Evolutionary conservation across 2,888 invertebrate genomes (phyloP).

Genomic region (Drosophila stalkeri): DNA sequence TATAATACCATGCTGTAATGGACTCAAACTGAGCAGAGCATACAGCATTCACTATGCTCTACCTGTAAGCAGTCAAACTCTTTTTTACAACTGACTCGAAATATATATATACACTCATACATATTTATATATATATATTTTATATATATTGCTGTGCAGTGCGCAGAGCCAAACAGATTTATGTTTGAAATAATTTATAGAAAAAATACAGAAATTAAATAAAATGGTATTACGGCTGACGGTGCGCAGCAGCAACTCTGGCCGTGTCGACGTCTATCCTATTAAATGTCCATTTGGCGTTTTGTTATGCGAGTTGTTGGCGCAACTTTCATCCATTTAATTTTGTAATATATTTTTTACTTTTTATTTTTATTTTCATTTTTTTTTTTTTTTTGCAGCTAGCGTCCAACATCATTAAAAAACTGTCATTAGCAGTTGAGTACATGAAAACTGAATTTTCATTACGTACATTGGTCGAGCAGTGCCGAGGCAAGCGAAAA

Average conservation of each 20-base stretch:
- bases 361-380: not conserved
- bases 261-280: conserved; percentile 70
- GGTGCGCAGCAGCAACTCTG: conserved; percentile 18
- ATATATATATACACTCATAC: not conserved
- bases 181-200: conserved; percentile 77
- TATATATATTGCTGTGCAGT: conserved; percentile 16
- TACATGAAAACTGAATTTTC: conserved; percentile 80
- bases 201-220: conserved; percentile 75
- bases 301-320: conserved; percentile 74
- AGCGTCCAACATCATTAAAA: conserved; percentile 77
- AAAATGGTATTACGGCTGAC: conserved; percentile 66
- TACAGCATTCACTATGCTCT: not conserved
- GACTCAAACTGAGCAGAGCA: conserved; percentile 14
- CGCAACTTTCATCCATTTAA: conserved; percentile 77
- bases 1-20: not conserved
- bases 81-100: conserved; percentile 21
- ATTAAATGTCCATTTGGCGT: conserved; percentile 77
- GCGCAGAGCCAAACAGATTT: conserved; percentile 58
- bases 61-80: conserved; percentile 28
- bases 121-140: not conserved
- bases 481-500: conserved; percentile 27
- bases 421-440: conserved; percentile 81
- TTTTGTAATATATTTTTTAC: conserved; percentile 49
- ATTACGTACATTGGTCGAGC: conserved; percentile 60
- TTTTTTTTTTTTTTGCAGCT: conserved; percentile 29